These are phyloP conservation scores for Zosterops japonicus DNA, from an alignment of 2,113 vertebrate species.

Conservation along the genomic window DNA sequence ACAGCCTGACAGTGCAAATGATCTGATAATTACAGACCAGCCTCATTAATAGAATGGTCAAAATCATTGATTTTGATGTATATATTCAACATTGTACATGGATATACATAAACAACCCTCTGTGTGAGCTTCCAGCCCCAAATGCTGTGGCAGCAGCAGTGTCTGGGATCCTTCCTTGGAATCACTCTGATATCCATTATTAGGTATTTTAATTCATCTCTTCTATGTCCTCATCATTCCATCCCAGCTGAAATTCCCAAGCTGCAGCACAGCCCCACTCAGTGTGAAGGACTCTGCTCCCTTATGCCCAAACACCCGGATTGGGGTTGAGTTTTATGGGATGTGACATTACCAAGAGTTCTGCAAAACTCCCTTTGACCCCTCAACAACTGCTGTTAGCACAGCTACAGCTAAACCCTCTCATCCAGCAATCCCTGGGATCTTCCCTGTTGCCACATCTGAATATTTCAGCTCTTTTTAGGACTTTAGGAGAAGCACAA, in stretches of 20 bases:
- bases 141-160: not conserved
- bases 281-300: fast-evolving
- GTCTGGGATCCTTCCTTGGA: not conserved
- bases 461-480: not conserved
- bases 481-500: not conserved
- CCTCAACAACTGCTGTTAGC: not conserved
- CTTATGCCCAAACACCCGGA: not conserved
- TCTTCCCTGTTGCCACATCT: not conserved
- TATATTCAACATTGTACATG: not conserved
- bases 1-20: not conserved
- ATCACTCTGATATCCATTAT: fast-evolving
- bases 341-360: not conserved
- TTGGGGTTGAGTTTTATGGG: not conserved
- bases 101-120: not conserved
- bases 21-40: not conserved
- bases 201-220: not conserved
- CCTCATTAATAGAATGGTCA: not conserved
- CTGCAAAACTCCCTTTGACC: not conserved
- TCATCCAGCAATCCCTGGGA: not conserved
- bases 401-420: not conserved
- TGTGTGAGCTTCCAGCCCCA: not conserved
- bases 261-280: not conserved
- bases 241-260: not conserved
- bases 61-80: not conserved
- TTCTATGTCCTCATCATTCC: not conserved